Percentiles rank a stretch among this genome's conserved stretches.
These are phyloP conservation scores for Adelognathus sp. DNA, from an alignment of 2,888 invertebrate species.

Conservation along the genomic window DNA sequence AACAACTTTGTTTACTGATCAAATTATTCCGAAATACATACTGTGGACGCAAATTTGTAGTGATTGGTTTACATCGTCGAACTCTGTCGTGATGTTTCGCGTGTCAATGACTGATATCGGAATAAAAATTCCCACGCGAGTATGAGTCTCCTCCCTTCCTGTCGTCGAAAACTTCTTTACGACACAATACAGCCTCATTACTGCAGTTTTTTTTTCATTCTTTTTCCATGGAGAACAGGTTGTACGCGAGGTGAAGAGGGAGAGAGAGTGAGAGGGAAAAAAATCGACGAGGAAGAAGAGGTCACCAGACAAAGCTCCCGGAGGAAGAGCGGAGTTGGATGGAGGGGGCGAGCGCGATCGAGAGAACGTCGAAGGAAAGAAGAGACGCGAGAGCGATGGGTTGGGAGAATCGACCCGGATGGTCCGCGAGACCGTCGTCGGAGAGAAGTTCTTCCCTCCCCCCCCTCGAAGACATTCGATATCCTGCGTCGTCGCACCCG, in stretches of 20 bases:
- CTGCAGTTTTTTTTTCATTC: neutral
- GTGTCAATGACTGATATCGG: neutral
- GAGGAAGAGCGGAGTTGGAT: neutral
- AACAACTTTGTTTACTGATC: too few species aligned
- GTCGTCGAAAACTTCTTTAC: neutral
- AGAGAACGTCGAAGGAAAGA: neutral
- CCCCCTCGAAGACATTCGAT: slow-evolving; percentile 52
- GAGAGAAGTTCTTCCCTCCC: slow-evolving; percentile 23
- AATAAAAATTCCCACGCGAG: neutral
- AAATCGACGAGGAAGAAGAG: slow-evolving; percentile 40
- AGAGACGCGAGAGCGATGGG: slow-evolving; percentile 19
- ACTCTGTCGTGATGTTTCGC: neutral
- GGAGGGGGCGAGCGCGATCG: slow-evolving; percentile 6
- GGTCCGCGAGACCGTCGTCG: slow-evolving; percentile 38
- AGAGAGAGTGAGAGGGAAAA: slow-evolving; percentile 20
- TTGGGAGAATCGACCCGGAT: slow-evolving; percentile 52
- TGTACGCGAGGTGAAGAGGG: neutral
- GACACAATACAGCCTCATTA: slow-evolving; percentile 23
- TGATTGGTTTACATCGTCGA: too few species aligned
- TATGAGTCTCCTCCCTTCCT: neutral
- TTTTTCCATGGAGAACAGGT: slow-evolving; percentile 6
- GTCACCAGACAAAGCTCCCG: slow-evolving; percentile 49
- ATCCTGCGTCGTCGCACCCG: slow-evolving; percentile 44
- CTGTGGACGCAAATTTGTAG: too few species aligned
- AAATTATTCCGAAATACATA: too few species aligned